Percentiles rank a stretch among this genome's conserved stretches.
Conservation (phyloP, 64 coral and sea anemone species). For the Stylophora pistillata region DNA sequence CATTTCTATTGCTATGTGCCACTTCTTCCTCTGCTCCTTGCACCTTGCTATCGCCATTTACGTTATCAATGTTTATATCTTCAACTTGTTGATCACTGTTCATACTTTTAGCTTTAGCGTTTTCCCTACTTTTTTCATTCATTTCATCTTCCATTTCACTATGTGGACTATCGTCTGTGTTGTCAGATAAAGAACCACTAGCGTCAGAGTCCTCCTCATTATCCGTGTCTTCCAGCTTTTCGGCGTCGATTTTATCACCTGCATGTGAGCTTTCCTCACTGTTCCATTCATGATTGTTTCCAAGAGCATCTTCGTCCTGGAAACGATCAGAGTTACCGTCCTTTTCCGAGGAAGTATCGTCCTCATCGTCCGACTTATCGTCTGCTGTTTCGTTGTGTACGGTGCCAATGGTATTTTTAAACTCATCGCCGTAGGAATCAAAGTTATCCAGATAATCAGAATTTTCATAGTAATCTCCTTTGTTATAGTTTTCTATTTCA, state of each 20-base stretch:
- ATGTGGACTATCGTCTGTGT: neutral
- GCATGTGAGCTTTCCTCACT: neutral
- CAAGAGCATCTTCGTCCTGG: neutral
- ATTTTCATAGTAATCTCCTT: neutral
- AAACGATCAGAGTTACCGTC: neutral
- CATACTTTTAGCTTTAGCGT: neutral
- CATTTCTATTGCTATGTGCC: neutral
- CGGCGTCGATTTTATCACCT: neutral
- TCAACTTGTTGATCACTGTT: neutral
- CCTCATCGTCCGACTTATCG: neutral
- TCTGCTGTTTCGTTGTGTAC: neutral
- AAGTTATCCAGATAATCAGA: conserved; percentile 13
- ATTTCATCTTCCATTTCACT: neutral
- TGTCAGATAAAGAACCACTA: neutral
- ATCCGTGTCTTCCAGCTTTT: neutral
- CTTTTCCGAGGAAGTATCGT: neutral
- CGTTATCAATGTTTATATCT: neutral
- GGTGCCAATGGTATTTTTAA: neutral
- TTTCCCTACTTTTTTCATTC: neutral
- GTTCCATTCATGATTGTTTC: neutral
- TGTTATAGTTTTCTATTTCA: conserved; percentile 22
- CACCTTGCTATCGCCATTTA: neutral
- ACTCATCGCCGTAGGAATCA: neutral
- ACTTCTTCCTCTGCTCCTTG: neutral
- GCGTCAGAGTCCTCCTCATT: neutral